These are phyloP conservation scores for Eriocheir sinensis DNA, from an alignment of 1,140 invertebrate genomes.

Conservation along the genomic window DNA sequence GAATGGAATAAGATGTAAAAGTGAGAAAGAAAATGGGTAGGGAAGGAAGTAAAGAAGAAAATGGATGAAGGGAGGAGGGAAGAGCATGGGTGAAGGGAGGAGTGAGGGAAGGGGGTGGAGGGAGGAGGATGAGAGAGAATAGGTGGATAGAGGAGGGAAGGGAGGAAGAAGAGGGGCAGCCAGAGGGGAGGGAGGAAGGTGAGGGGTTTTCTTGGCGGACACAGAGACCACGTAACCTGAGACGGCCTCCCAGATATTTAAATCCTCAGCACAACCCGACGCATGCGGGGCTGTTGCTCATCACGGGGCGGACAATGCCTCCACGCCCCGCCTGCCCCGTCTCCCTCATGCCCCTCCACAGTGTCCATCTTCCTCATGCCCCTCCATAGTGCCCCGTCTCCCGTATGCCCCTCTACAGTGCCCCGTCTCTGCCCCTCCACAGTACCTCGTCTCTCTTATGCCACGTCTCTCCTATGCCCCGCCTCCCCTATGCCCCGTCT, in stretches of 20 bases:
- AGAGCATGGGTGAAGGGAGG: neutral
- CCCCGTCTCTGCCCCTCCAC: neutral
- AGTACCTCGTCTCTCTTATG: neutral
- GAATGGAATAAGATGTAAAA: no score
- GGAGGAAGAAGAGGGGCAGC: no score
- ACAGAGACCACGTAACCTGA: neutral
- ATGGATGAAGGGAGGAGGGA: neutral
- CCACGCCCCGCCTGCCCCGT: neutral
- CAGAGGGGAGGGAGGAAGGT: neutral
- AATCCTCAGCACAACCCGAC: neutral
- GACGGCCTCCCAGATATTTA: constrained; percentile 12
- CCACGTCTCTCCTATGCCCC: no score
- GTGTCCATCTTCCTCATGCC: neutral
- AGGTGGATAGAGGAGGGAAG: neutral
- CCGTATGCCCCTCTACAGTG: neutral
- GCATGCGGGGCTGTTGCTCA: neutral
- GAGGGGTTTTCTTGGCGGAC: constrained; percentile 17
- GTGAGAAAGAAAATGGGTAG: neutral
- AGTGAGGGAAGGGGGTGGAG: neutral
- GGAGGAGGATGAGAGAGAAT: no score
- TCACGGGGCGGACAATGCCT: neutral
- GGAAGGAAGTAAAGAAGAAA: no score
- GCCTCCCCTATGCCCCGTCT: no score
- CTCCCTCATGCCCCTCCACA: neutral
- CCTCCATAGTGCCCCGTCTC: neutral